A percentile compares a stretch with the other conserved stretches of the same genome.
Evolutionary conservation across 2,113 vertebrate genomes (phyloP).

Genomic region (Myiozetetes cayanensis): DNA sequence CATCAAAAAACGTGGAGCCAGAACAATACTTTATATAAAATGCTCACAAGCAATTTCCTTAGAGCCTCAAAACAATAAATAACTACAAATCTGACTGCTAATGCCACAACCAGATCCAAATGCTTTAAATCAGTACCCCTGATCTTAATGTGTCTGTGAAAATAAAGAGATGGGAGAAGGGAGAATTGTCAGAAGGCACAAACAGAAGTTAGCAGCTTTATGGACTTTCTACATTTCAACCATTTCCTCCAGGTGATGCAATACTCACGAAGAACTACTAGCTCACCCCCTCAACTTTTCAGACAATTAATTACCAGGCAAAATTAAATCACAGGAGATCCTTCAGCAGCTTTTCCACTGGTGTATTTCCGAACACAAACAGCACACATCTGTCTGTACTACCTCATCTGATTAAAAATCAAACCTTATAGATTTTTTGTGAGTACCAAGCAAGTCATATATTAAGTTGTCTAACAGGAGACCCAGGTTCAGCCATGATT

Average conservation of each 20-base stretch:
- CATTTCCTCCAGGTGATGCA: not conserved
- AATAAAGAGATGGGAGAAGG: not conserved
- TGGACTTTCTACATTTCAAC: not conserved
- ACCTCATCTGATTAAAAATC: conserved; percentile 37
- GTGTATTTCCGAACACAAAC: not conserved
- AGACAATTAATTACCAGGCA: not conserved
- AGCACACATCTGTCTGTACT: not conserved
- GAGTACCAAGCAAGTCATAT: not conserved
- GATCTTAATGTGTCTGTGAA: not conserved
- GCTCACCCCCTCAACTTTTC: not conserved
- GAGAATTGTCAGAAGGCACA: not conserved
- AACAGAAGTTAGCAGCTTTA: not conserved
- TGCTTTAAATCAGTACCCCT: not conserved
- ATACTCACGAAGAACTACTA: not conserved
- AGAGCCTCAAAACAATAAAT: not conserved
- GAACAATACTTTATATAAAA: not conserved
- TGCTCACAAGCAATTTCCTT: not conserved
- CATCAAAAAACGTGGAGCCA: fast-evolving
- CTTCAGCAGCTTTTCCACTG: not conserved
- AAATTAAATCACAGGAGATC: not conserved
- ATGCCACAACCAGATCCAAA: not conserved
- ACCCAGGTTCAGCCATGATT: not conserved
- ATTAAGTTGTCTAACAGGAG: not conserved
- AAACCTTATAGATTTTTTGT: not conserved
- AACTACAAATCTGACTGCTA: not conserved